Base-by-base conservation (phyloP, 2,888 invertebrate genomes). In the Sphaerophoria taeniata region DNA sequence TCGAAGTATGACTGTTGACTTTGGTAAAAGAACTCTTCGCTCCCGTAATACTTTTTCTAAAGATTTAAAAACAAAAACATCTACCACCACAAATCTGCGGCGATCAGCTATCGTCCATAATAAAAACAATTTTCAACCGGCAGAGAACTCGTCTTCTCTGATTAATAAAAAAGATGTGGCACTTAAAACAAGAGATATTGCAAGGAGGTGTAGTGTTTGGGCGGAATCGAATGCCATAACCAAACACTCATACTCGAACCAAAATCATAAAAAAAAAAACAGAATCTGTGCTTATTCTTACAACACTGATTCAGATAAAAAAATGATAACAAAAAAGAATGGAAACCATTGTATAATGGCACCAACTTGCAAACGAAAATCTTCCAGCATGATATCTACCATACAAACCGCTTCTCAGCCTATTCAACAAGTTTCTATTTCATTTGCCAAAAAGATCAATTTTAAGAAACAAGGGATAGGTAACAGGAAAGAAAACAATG, bases 11-110 rank as follows among this genome's bases (percentile, higher is more conserved):
- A 88, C 87, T 6, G 83, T 88, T n/a, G 91, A 91, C 67, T 88
- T 90, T 73, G 90, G 89, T 5, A 91, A 91, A 80, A 89, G 92
- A 6, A 91, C 90, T 34, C 82, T 92, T 16, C 88, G 92, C 63
- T 91, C 91, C 0, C 88, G 91, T 5, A 91, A 91, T 61, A 88
- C 89, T 7, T 86, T 88, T 33, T 75, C 88, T 36, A 89, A 88
- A 88, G 89, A 89, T 63, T 81, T 89, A 84, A 89, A 89, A 55
- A 87, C 87, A 6, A 90, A 89, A 81, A 65, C 74, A 74, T 39
- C 74, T 16, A 33, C 65, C 47, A 70, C 77, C 53, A 53, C 72
- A 55, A 75, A 55, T 60, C 33, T 56, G 31, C 75, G 84, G 6
- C 58, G 80, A 11, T 75, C 77, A 0, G 72, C 70, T 7, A 63